phyloP scores from a whole-genome alignment of 2,797 vertebrate species.

The Buphagus erythrorhynchus region DNA sequence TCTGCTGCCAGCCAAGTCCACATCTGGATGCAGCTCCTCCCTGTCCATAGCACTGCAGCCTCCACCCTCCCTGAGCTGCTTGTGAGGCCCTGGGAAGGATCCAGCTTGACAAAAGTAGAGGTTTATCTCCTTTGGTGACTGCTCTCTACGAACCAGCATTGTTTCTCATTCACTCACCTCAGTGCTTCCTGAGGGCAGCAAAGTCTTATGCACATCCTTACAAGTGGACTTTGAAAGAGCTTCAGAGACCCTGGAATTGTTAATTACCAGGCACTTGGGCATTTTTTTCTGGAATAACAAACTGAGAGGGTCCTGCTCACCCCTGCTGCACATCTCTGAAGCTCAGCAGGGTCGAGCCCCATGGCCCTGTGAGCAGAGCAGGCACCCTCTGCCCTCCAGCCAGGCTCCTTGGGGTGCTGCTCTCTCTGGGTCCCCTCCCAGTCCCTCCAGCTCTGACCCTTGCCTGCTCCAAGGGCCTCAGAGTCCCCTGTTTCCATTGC shows the following conservation, averaged over 20 bases:
- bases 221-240: background rate
- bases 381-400: background rate
- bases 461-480: fast-evolving
- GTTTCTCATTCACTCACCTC: background rate
- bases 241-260: background rate
- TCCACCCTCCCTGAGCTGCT: background rate
- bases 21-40: background rate
- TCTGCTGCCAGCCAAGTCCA: background rate
- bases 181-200: background rate
- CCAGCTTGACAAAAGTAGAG: background rate
- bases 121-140: background rate
- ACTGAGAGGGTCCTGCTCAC: background rate
- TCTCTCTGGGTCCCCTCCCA: background rate
- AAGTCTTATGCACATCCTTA: background rate
- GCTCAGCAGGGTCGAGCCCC: fast-evolving
- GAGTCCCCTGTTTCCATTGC: background rate
- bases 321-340: fast-evolving
- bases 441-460: fast-evolving
- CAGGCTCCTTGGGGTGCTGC: background rate
- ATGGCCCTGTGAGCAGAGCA: fast-evolving
- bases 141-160: background rate
- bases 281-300: background rate
- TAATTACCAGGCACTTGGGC: background rate
- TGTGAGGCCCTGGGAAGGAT: background rate
- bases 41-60: background rate